Conservation (phyloP, 2,888 invertebrate genomes). For the Trachelus troglodyta region DNA sequence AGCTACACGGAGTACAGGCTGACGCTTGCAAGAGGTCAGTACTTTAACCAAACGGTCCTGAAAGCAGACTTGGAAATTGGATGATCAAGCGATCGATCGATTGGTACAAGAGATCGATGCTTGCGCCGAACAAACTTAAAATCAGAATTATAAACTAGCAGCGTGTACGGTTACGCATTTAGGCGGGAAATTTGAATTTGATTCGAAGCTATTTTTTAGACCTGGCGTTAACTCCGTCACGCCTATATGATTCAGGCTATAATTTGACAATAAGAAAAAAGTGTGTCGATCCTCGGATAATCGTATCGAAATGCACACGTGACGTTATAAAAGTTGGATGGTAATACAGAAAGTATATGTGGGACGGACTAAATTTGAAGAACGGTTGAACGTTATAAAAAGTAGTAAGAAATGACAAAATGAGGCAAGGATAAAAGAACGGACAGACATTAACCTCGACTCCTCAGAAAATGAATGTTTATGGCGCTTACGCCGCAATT, state of each 20-base stretch:
- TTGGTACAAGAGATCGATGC: background rate
- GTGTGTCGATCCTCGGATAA: background rate
- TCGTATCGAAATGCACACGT: background rate
- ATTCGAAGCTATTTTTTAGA: background rate
- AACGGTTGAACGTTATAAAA: conserved; percentile 22
- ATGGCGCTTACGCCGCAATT: conserved; percentile 52
- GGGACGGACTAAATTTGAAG: conserved; percentile 11
- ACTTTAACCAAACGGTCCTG: background rate
- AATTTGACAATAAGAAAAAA: background rate
- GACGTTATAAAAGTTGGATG: conserved; percentile 3
- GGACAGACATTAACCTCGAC: conserved; percentile 24
- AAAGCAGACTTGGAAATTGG: background rate
- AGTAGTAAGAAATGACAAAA: conserved; percentile 22
- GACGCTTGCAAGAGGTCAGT: background rate
- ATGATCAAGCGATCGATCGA: background rate
- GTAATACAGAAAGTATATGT: conserved; percentile 10
- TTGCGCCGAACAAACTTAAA: background rate
- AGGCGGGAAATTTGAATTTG: background rate
- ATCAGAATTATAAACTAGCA: background rate
- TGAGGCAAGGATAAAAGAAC: conserved; percentile 11
- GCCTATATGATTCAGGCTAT: background rate
- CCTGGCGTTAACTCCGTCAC: background rate
- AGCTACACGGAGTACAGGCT: background rate
- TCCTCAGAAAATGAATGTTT: conserved; percentile 53
- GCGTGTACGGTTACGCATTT: background rate